Percentiles rank a stretch among this genome's conserved stretches.
Conservation (phyloP, 2,797 vertebrate genomes). For the Tarsius wallacei region DNA sequence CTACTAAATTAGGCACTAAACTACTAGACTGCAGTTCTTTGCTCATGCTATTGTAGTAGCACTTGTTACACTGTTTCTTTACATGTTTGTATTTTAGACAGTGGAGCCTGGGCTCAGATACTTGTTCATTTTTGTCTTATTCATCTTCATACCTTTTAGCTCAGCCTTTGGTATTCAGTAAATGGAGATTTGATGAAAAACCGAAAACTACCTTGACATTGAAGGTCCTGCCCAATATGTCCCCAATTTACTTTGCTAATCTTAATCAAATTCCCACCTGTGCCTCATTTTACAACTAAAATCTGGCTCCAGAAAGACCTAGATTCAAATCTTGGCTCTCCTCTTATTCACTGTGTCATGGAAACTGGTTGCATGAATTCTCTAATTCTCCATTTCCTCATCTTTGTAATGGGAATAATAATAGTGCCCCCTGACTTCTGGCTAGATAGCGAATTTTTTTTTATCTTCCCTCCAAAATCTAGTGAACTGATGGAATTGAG, state of each 20-base stretch:
- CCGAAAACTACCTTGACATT: neutral
- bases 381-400: neutral
- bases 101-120: neutral
- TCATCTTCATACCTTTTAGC: neutral
- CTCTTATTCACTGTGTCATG: neutral
- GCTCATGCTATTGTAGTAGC: neutral
- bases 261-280: neutral
- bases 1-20: neutral
- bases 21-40: neutral
- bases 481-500: neutral
- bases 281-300: neutral
- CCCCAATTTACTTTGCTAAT: neutral
- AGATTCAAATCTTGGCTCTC: neutral
- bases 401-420: neutral
- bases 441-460: conserved; percentile 13
- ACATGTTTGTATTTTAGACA: neutral
- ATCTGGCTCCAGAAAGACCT: neutral
- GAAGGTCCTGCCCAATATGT: neutral
- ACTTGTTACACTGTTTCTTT: neutral
- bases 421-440: neutral
- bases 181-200: conserved; percentile 32
- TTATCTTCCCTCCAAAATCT: conserved; percentile 18
- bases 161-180: neutral
- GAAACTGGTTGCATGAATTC: neutral
- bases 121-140: neutral